A percentile compares a stretch with the other conserved stretches of the same genome.
These are phyloP conservation scores for Gadus chalcogrammus DNA, from an alignment of 2,113 vertebrate species.

Conservation along the genomic window DNA sequence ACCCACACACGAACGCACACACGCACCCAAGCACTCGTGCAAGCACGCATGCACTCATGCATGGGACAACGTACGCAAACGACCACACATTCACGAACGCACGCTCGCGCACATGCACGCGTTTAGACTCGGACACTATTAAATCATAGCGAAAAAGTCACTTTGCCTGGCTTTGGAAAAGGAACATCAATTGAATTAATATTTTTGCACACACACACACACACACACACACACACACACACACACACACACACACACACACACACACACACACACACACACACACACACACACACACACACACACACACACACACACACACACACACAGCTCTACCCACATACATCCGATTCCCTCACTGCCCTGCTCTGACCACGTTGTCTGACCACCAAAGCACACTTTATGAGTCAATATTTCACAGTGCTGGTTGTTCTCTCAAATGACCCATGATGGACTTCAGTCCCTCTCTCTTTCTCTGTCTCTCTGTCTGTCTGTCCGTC, in stretches of 20 bases:
- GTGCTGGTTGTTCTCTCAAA: conserved; percentile 48
- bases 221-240: neutral
- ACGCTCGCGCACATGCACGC: conserved; percentile 3
- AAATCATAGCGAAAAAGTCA: too few relatives aligned
- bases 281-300: conserved; percentile 12
- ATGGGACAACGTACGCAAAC: neutral
- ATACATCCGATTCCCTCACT: too few relatives aligned
- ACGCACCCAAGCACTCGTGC: neutral
- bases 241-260: neutral
- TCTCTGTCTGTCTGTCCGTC: too few relatives aligned
- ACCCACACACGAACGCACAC: conserved; percentile 13
- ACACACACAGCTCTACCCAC: too few relatives aligned
- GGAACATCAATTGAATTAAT: conserved; percentile 32
- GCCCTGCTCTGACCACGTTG: too few relatives aligned
- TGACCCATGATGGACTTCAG: conserved; percentile 47
- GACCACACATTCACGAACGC: neutral
- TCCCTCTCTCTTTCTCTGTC: conserved; percentile 16
- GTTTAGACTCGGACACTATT: too few relatives aligned
- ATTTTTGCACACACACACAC: conserved; percentile 1
- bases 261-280: neutral
- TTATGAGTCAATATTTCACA: conserved; percentile 14
- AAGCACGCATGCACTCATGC: neutral
- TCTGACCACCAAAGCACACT: conserved; percentile 4
- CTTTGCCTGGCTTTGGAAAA: conserved; percentile 34
- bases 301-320: conserved; percentile 1